Base-by-base conservation (phyloP, 1,140 invertebrate genomes). In the Chironomus striatipennis region DNA sequence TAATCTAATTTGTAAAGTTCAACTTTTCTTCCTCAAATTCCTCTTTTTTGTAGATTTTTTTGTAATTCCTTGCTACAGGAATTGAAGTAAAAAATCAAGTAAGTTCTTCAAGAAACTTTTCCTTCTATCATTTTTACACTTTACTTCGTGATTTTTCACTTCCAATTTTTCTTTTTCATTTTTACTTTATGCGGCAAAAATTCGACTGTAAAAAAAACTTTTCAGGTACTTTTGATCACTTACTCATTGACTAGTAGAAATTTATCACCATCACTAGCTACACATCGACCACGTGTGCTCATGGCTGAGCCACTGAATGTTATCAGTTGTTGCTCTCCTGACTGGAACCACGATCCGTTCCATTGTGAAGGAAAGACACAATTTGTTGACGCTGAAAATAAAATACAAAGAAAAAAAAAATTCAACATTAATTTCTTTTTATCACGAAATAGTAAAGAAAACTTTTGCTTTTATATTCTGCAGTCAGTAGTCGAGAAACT, bases 261-360 rank as follows among this genome's bases (percentile, higher is more conserved):
- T 81, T 91, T 91, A 81, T 92, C 90, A 74, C 90, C 90, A 77
- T 91, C 90, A 70, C 89, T 89, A 76, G 88, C 88, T 57, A 91
- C 83, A 80, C 90, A 92, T 77, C 85, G 85, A 76, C 91, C 91
- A 81, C 91, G 91, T 79, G 87, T 90, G 76, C 89, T 90, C 73
- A 91, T 85, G 64, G 87, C 84, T 78, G 88, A 88, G 73, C 87
- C 88, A 74, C 89, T 89, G 79, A 92, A 90, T 74, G 87, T 82
- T 78, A 92, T 90, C 43, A 88, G 87, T 77, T 90, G 88, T 77
- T 88, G 87, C 74, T 91, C 88, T 10, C 91, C 90, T 73, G 89
- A 90, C 79, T 92, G 90, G 81, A 92, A 92, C 90, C 90, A 92
- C 73, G 86, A 87, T 65, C 90, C 90, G 76, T 89, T 86, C 90